phyloP scores from a whole-genome alignment of 2,797 vertebrate species.

The Ctenopoma kingsleyae region DNA sequence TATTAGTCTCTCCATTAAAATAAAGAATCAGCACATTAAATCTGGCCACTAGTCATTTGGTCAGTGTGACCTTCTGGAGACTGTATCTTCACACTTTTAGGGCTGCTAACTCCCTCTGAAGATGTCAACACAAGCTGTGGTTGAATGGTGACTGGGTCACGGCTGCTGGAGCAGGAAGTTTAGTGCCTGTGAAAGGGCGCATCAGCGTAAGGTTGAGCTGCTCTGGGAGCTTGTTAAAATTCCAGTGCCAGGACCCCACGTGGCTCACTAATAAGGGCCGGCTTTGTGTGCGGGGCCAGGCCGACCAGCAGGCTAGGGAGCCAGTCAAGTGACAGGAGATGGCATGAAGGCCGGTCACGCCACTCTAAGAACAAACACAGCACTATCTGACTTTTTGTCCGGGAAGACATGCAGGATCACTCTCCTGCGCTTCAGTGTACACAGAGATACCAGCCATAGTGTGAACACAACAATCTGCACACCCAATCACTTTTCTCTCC shows the following conservation, averaged over 20 bases:
- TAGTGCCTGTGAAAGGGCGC: slow-evolving; percentile 54
- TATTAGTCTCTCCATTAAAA: slow-evolving; percentile 42
- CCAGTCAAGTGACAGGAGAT: slow-evolving; percentile 76
- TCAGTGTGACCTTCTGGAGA: slow-evolving; percentile 29
- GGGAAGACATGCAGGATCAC: slow-evolving; percentile 26
- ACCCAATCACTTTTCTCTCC: slow-evolving; percentile 14
- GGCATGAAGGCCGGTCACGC: slow-evolving; percentile 70
- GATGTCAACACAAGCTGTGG: slow-evolving; percentile 44
- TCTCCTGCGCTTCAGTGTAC: slow-evolving; percentile 38
- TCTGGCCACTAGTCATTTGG: slow-evolving; percentile 30
- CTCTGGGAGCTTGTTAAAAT: slow-evolving; percentile 82
- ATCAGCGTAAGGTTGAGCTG: slow-evolving; percentile 74
- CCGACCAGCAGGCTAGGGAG: slow-evolving; percentile 56
- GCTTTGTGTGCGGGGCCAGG: slow-evolving; percentile 70
- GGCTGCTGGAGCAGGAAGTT: slow-evolving; percentile 56
- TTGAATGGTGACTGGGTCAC: slow-evolving; percentile 47
- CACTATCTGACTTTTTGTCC: slow-evolving; percentile 62
- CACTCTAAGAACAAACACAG: slow-evolving; percentile 71
- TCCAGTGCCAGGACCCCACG: slow-evolving; percentile 72
- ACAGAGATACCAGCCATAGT: slow-evolving; percentile 21
- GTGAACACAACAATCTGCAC: slow-evolving; percentile 34
- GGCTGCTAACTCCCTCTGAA: slow-evolving; percentile 30
- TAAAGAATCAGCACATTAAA: slow-evolving; percentile 37
- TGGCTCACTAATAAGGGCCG: slow-evolving; percentile 75
- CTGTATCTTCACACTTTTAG: slow-evolving; percentile 24